Percentiles rank a stretch among this genome's conserved stretches.
Conservation (phyloP, 1,140 invertebrate species). For the Caenorhabditis remanei region DNA sequence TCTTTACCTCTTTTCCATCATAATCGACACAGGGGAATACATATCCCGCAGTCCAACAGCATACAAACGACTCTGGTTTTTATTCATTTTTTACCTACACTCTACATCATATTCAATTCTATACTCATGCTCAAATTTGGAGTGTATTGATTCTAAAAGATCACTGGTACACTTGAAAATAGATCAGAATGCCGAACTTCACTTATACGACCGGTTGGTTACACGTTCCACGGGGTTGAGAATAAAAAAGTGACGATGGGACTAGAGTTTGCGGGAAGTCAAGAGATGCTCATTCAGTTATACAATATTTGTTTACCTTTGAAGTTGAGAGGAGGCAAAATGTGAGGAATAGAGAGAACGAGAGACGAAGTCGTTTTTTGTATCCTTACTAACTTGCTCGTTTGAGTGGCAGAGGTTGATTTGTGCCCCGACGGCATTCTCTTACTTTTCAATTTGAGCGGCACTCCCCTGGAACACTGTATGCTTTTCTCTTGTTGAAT, state of each 20-base stretch:
- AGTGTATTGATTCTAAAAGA: not conserved
- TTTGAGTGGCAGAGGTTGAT: conserved; percentile 16
- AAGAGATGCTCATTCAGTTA: conserved; percentile 55
- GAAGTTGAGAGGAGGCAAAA: conserved; percentile 36
- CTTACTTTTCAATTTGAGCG: conserved; percentile 13
- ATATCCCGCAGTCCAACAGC: conserved; percentile 7
- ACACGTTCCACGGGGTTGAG: not conserved
- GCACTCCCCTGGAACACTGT: conserved; percentile 41
- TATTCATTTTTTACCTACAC: not conserved
- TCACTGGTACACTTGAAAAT: not conserved
- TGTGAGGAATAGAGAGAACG: conserved; percentile 16
- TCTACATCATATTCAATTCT: not conserved
- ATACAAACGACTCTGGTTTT: conserved; percentile 12
- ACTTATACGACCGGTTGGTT: conserved; percentile 44
- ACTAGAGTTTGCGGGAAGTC: conserved; percentile 50
- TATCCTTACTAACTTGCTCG: conserved; percentile 24
- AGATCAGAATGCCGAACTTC: conserved; percentile 26
- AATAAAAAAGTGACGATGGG: conserved; percentile 18
- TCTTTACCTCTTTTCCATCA: not conserved
- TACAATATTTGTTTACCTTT: conserved; percentile 56
- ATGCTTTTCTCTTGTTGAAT: not conserved
- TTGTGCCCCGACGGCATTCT: not conserved
- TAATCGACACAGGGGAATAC: conserved; percentile 35
- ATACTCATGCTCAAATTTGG: conserved; percentile 42
- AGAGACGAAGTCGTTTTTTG: conserved; percentile 5